These are phyloP conservation scores for Diglossa brunneiventris DNA, from an alignment of 2,113 vertebrate species.

Conservation along the genomic window DNA sequence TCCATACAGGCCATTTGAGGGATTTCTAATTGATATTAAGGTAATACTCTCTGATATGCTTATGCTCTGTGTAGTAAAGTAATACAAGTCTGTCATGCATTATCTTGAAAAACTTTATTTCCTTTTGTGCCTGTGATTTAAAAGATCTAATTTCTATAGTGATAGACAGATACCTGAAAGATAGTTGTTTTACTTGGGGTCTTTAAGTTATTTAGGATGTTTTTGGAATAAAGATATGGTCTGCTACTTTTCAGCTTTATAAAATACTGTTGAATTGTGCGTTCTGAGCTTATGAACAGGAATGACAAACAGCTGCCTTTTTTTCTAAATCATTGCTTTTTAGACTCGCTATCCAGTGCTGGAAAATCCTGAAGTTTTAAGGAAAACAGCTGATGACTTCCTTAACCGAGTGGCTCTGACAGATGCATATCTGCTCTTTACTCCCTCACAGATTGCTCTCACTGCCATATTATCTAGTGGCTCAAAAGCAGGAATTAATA, in stretches of 20 bases:
- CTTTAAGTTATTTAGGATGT: neutral
- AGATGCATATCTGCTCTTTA: constrained; percentile 86
- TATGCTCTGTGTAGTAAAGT: accelerated
- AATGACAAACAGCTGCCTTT: neutral
- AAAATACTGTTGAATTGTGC: neutral
- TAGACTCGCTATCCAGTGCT: constrained; percentile 88
- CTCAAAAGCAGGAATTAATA: constrained; percentile 86
- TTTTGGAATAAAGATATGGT: neutral
- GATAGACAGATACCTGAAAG: neutral
- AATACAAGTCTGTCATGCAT: neutral
- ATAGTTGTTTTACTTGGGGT: neutral
- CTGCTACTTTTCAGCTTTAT: neutral
- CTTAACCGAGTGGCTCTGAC: constrained; percentile 86
- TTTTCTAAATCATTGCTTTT: constrained; percentile 35
- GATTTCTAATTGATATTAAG: constrained; percentile 95
- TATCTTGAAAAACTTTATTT: neutral
- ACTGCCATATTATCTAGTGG: constrained; percentile 88
- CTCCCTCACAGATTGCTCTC: constrained; percentile 91
- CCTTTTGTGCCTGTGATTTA: neutral
- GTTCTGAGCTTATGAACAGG: neutral
- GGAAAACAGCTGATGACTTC: constrained; percentile 93
- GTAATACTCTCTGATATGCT: constrained; percentile 49
- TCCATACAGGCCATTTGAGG: constrained; percentile 93
- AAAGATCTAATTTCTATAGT: neutral
- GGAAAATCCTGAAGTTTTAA: constrained; percentile 91